Base-by-base conservation (phyloP, 2,797 vertebrate species). In the Hybognathus amarus region DNA sequence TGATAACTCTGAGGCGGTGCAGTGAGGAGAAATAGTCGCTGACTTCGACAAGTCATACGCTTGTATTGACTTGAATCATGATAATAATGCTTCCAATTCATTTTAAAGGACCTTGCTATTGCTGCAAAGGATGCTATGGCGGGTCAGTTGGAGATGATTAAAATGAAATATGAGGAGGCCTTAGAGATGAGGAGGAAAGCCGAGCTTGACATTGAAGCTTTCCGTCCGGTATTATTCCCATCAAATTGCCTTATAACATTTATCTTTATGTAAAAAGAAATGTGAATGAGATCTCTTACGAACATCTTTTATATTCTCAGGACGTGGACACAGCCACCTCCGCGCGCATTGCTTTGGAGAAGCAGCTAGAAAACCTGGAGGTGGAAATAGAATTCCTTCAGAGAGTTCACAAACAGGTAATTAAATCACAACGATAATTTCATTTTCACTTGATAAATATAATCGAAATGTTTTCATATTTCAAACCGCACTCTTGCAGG, bases 101-200 rank as follows among this genome's bases (percentile, higher is more conserved):
- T 85, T 90, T 93, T 92, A 88, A 91, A 96, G 95, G 93, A 94
- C 87, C 85, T 93, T 88, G 92, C 95, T 85, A 33, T 94, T 76
- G 93, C 89, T 17, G 90, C 90, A 54, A 95, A 94, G 86, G 90
- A 92, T 63, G 92, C 93, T 68, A 89, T 91, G 91, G 88, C 91
- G 87, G 92, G 88, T 86, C 92, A 95, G 80, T 91, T 96, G 40
- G 91, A 88, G 88, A 87, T 90, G 33, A 92, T 94, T 11, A 95
- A 94, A 91, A 77, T 93, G 38, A 94, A 91, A 86, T 95, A 94
- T 70, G 94, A 96, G 73, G 94, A 95, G 84, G 92, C 94, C 45
- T 42, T 95, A 75, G 94, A 93, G 89, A 89, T 92, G 88, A 94
- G 93, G 87, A 95, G 86, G 91, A 94, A 93, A 85, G 95, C 91